These are phyloP conservation scores for Drosophila lowei DNA, from an alignment of 1,140 invertebrate genomes.

Conservation along the genomic window DNA sequence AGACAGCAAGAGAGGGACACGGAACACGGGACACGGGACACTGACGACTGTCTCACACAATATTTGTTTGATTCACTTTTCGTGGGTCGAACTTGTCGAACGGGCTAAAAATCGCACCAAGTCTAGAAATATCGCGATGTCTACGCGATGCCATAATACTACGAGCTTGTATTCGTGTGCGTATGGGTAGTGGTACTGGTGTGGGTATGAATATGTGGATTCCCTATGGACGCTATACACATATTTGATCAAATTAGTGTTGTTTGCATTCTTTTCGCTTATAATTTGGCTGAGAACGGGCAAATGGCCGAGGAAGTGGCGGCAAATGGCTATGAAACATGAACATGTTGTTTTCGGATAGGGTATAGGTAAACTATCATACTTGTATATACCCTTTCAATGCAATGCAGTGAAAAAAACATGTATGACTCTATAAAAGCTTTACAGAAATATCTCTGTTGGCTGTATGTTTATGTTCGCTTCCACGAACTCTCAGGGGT, in stretches of 20 bases:
- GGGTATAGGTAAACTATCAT: too few species aligned
- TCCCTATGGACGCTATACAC: conserved; percentile 21
- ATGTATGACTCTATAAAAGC: too few species aligned
- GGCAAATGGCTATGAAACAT: conserved; percentile 14
- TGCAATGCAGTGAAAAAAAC: too few species aligned
- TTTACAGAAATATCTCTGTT: neutral
- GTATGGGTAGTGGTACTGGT: neutral
- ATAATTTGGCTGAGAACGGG: conserved; percentile 43
- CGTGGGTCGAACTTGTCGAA: conserved; percentile 76
- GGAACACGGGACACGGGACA: too few species aligned
- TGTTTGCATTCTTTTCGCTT: conserved; percentile 64
- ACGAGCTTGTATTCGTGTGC: conserved; percentile 14
- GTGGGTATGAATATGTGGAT: conserved; percentile 2
- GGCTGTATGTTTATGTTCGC: neutral
- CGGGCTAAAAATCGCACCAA: conserved; percentile 72
- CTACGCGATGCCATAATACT: conserved; percentile 46
- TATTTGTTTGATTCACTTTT: conserved; percentile 68
- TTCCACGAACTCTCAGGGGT: conserved; percentile 34
- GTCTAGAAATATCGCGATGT: conserved; percentile 61
- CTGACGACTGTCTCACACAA: conserved; percentile 32
- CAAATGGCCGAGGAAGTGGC: conserved; percentile 4
- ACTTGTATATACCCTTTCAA: neutral
- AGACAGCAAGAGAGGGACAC: conserved; percentile 1
- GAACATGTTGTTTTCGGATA: too few species aligned
- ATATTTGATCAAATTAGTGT: conserved; percentile 70